Base-by-base conservation (phyloP, 2,113 vertebrate species). In the Callocephalon fimbriatum region DNA sequence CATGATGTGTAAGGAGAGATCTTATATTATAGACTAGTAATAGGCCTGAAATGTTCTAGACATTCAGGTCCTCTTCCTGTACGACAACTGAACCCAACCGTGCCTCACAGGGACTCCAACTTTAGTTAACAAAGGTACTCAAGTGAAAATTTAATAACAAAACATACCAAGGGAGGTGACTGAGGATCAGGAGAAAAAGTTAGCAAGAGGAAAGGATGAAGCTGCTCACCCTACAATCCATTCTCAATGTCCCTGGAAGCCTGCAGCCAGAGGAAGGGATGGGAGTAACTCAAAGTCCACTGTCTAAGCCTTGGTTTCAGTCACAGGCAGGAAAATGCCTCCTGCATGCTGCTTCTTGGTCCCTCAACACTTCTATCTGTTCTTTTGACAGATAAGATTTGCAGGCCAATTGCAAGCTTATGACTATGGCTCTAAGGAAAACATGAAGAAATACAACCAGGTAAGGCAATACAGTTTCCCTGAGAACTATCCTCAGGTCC, bases 381-480 rank as follows among this genome's bases (percentile, higher is more conserved):
- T 73, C 51, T 75, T 58, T 54, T 53, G 56, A 94, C 35, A 95
- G 95, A 0, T 95, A 37, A 26, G 1, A 37, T 4, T 4, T 26
- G 29, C 51, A 75, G 71, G 26, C n/a, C 47, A 2, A 37, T 95
- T 96, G 66, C 92, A 79, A 75, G 92, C 92, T 59, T 94, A 72
- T 19, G 90, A 96, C 62, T 96, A 93, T 0, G 95, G 95, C 19
- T 23, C 4, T 16, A 96, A 95, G 42, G 92, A 91, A 88, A 96
- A 96, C 47, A 67, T 88, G 66, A 91, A 96, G 79, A 95, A 83
- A 86, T 96, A 96, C 71, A 94, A 95, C 47, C 92, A 96, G 95
- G 95, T 95, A 94, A 82, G 65, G 31, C 5, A 56, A 67, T 27
- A 71, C 1, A 0, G 3, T 32, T 92, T 75, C 22, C 50, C 44